phyloP scores from a whole-genome alignment of 1,140 invertebrate species.

The Drosophila albomicans region DNA sequence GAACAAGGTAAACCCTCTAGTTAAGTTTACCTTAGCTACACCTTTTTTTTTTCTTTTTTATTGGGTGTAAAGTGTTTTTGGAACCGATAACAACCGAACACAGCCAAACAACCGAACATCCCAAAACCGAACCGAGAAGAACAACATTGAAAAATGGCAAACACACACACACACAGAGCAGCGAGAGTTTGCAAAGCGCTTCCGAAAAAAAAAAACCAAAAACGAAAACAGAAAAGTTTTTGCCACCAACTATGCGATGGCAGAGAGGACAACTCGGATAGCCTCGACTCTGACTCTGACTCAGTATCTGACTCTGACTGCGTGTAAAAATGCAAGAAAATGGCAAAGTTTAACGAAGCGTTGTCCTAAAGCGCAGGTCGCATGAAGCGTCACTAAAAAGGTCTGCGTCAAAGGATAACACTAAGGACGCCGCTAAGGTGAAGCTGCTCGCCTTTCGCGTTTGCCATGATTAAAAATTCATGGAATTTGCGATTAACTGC shows the following conservation, averaged over 20 bases:
- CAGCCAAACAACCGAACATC: slow-evolving; percentile 19
- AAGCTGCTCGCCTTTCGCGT: slow-evolving; percentile 10
- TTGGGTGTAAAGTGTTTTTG: slow-evolving; percentile 74
- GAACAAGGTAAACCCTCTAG: slow-evolving; percentile 55
- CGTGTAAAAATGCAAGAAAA: slow-evolving; percentile 64
- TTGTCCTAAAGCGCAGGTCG: slow-evolving; percentile 54
- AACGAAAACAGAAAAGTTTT: slow-evolving; percentile 39
- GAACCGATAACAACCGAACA: slow-evolving; percentile 55
- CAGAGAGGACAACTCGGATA: slow-evolving; percentile 6
- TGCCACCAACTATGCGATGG: slow-evolving; percentile 22
- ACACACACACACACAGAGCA: slow-evolving; percentile 9
- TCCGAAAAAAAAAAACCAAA: slow-evolving; percentile 19
- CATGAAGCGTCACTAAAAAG: slow-evolving; percentile 62
- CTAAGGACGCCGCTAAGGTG: slow-evolving; percentile 28
- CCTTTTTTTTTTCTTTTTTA: slow-evolving; percentile 52
- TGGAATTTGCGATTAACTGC: slow-evolving; percentile 70
- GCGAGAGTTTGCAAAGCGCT: not conserved
- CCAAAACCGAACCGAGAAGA: slow-evolving; percentile 21
- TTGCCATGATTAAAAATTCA: slow-evolving; percentile 63
- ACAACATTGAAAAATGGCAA: slow-evolving; percentile 59
- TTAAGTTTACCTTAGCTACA: slow-evolving; percentile 46
- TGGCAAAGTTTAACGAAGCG: slow-evolving; percentile 65
- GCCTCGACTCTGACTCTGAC: slow-evolving; percentile 13
- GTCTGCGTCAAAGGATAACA: slow-evolving; percentile 62
- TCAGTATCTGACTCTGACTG: slow-evolving; percentile 15